Evolutionary conservation across 2,888 invertebrate genomes (phyloP).

Genomic region (Eupithecia subfuscata): DNA sequence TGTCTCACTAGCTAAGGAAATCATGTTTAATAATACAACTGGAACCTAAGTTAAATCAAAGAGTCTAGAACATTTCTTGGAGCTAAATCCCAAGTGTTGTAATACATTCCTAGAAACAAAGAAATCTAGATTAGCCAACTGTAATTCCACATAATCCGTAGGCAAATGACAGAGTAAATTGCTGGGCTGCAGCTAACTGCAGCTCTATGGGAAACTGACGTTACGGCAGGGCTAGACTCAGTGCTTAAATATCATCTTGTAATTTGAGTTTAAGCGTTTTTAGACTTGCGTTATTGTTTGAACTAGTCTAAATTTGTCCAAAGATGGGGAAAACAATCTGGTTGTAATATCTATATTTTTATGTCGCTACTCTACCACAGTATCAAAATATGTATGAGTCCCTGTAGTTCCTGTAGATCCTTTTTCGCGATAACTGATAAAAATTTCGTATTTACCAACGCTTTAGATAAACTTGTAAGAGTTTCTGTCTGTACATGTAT

Average conservation of each 20-base stretch:
- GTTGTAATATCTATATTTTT: not conserved
- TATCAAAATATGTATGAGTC: not conserved
- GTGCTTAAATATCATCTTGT: not conserved
- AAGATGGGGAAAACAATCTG: not conserved
- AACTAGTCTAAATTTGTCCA: not conserved
- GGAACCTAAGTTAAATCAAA: not conserved
- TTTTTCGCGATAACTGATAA: not conserved
- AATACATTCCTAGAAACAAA: conserved; percentile 38
- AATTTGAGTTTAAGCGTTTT: not conserved
- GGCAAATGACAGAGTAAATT: conserved; percentile 57
- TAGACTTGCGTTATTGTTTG: not conserved
- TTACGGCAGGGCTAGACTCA: conserved; percentile 41
- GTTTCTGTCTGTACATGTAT: not conserved
- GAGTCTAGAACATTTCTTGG: not conserved
- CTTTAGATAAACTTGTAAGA: not conserved
- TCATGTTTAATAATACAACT: not conserved
- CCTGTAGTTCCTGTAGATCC: not conserved
- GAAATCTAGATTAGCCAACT: conserved; percentile 52
- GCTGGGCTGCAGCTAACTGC: conserved; percentile 43
- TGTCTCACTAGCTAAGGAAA: not conserved
- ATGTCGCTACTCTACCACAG: not conserved
- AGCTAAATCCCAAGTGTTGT: not conserved
- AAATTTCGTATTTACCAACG: not conserved
- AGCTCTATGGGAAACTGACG: conserved; percentile 62
- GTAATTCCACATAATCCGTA: conserved; percentile 57